Percentiles rank a stretch among this genome's conserved stretches.
These are phyloP conservation scores for Lysiphlebus fabarum DNA, from an alignment of 1,140 invertebrate species.

Conservation along the genomic window DNA sequence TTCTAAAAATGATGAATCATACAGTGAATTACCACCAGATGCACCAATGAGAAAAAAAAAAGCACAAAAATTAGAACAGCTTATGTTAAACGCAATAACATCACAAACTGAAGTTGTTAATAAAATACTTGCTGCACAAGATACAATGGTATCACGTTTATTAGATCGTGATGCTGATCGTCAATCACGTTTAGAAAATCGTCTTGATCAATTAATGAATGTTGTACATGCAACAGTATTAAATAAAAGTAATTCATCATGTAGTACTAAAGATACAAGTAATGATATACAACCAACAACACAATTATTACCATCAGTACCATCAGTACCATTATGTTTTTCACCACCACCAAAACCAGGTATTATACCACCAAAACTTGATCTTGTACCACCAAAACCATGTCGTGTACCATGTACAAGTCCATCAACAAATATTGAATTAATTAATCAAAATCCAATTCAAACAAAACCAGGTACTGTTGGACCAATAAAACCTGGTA, in stretches of 20 bases:
- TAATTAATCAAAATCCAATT: conserved; percentile 43
- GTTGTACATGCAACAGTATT: conserved; percentile 45
- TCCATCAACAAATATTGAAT: conserved; percentile 36
- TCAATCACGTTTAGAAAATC: conserved; percentile 47
- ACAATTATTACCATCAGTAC: conserved; percentile 15
- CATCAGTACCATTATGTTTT: conserved; percentile 41
- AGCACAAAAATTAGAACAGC: conserved; percentile 48
- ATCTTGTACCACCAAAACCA: conserved; percentile 51
- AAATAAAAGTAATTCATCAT: conserved; percentile 37
- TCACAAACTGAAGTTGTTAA: conserved; percentile 53
- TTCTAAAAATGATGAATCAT: conserved; percentile 42
- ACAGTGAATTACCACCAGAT: conserved; percentile 38
- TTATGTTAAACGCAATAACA: conserved; percentile 49
- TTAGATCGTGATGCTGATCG: conserved; percentile 50
- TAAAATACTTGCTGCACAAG: conserved; percentile 52
- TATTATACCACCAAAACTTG: conserved; percentile 47
- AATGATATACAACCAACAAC: background rate
- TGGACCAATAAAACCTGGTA: conserved; percentile 42
- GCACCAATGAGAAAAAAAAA: conserved; percentile 50
- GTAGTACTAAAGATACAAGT: conserved; percentile 27
- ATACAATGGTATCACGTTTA: conserved; percentile 47
- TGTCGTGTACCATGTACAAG: conserved; percentile 50
- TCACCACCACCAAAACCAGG: conserved; percentile 50
- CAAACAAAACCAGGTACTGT: conserved; percentile 43
- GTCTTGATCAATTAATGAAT: conserved; percentile 48